Evolutionary conservation across 2,113 vertebrate species (phyloP).

Genomic region (Uria aalge): DNA sequence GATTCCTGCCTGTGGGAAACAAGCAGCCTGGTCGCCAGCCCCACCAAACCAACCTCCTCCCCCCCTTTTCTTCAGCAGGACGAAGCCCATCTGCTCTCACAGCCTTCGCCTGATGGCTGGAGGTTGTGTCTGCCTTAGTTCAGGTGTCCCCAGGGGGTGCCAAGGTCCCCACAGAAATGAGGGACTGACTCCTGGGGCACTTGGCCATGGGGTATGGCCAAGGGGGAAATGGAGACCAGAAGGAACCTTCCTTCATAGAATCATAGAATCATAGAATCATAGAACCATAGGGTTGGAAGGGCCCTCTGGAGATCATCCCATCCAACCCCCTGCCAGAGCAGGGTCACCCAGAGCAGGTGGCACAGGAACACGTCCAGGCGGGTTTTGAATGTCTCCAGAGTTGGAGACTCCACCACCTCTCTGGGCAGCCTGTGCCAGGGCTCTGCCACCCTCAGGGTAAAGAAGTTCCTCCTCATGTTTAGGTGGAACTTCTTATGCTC

Average conservation of each 20-base stretch:
- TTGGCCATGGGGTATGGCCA: fast-evolving
- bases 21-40: not conserved
- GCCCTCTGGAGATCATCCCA: no score
- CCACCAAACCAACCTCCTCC: not conserved
- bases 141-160: not conserved
- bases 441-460: no score
- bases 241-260: not conserved
- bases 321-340: no score
- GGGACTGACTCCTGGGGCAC: not conserved
- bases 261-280: no score
- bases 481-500: no score
- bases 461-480: no score
- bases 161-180: not conserved
- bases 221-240: constrained; percentile 14
- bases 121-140: not conserved
- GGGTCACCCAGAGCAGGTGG: no score
- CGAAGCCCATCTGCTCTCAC: not conserved
- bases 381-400: no score
- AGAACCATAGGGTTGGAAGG: no score
- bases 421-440: no score
- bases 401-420: no score
- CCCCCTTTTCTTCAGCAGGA: not conserved
- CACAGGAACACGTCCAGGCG: no score
- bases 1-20: not conserved
- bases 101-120: not conserved